phyloP scores from a whole-genome alignment of 2,797 vertebrate species.

The Myioborus melanocephalus region DNA sequence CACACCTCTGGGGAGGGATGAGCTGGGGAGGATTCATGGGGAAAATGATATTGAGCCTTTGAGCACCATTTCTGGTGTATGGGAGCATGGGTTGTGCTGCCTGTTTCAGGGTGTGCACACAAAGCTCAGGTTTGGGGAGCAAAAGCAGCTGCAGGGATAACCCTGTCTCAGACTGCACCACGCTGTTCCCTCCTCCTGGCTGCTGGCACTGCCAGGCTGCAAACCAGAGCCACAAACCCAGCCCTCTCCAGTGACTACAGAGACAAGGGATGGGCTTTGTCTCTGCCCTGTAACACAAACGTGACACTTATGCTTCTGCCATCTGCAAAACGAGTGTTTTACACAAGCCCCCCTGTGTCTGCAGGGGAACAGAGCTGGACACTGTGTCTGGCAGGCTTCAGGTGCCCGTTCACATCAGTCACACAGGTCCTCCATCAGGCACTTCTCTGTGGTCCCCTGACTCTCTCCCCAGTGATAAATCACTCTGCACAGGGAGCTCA shows the following conservation, averaged over 20 bases:
- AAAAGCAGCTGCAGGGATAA: background rate
- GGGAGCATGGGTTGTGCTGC: rapidly evolving
- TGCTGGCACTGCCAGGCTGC: background rate
- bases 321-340: background rate
- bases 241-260: background rate
- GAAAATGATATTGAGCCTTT: background rate
- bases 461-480: background rate
- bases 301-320: background rate
- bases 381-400: background rate
- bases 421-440: background rate
- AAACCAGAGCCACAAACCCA: background rate
- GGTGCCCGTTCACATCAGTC: background rate
- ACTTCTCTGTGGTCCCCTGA: background rate
- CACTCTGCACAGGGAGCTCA: background rate
- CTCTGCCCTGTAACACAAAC: background rate
- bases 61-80: background rate
- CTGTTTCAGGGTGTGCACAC: background rate
- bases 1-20: background rate
- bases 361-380: background rate
- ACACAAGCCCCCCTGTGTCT: background rate
- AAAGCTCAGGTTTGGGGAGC: background rate
- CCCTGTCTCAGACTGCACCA: rapidly evolving
- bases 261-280: background rate
- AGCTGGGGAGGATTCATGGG: rapidly evolving
- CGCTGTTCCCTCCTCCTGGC: rapidly evolving